Percentiles rank a stretch among this genome's conserved stretches.
These are phyloP conservation scores for Lasioglossum malachurum DNA, from an alignment of 2,888 invertebrate species.

Conservation along the genomic window DNA sequence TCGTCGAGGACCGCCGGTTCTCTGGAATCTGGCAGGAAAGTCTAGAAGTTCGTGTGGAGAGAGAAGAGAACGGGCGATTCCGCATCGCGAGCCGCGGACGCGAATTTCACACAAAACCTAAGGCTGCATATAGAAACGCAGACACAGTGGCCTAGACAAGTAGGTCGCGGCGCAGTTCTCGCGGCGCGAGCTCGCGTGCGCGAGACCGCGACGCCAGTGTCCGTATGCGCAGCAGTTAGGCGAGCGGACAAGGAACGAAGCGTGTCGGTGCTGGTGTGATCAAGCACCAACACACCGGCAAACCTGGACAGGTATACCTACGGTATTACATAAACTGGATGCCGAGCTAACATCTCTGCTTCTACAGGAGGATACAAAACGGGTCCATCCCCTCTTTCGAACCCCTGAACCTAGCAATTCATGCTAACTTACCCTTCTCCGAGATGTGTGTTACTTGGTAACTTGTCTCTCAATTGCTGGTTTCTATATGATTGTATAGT, in stretches of 20 bases:
- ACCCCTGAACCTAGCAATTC: neutral
- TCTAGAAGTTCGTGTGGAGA: conserved; percentile 7
- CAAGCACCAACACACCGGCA: conserved; percentile 35
- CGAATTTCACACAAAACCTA: conserved; percentile 74
- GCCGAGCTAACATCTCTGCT: conserved; percentile 62
- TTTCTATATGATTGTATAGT: neutral
- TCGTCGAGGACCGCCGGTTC: conserved; percentile 59
- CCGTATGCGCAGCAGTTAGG: conserved; percentile 27
- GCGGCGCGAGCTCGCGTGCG: conserved; percentile 72
- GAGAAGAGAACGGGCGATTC: conserved; percentile 41
- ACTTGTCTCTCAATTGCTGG: neutral
- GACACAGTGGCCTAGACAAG: conserved; percentile 84
- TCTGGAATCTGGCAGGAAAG: conserved; percentile 61
- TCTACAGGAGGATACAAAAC: conserved; percentile 35
- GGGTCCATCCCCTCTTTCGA: neutral
- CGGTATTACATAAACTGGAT: conserved; percentile 78
- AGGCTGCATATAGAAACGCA: conserved; percentile 76
- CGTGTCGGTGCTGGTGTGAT: conserved; percentile 44
- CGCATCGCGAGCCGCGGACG: conserved; percentile 42
- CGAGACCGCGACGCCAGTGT: conserved; percentile 54
- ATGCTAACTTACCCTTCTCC: neutral
- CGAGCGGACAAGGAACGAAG: conserved; percentile 47
- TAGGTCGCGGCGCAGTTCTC: conserved; percentile 84
- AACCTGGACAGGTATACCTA: conserved; percentile 58
- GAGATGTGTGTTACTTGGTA: neutral